Evolutionary conservation across 2,113 vertebrate genomes (phyloP).

Genomic region (Gorsachius goisagi): DNA sequence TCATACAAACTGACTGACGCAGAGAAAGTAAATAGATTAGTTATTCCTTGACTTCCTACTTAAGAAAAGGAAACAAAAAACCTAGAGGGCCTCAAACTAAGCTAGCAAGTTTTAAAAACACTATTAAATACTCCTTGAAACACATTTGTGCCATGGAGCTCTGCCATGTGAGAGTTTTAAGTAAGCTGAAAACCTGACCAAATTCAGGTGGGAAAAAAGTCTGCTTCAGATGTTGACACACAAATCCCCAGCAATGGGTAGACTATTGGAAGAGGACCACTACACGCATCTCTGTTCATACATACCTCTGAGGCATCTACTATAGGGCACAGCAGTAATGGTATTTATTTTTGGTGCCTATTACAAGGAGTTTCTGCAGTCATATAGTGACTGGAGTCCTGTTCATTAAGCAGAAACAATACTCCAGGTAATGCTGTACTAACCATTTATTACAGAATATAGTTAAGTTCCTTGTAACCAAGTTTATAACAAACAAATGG

Average conservation of each 20-base stretch:
- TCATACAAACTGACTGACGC: neutral
- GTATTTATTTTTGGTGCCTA: neutral
- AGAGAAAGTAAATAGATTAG: neutral
- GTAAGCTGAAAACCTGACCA: neutral
- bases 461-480: neutral
- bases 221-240: neutral
- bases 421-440: neutral
- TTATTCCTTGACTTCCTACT: neutral
- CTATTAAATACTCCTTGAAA: neutral
- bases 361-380: neutral
- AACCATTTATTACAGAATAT: neutral
- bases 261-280: neutral
- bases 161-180: neutral
- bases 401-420: neutral
- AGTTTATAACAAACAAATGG: neutral
- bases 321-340: accelerated
- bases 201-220: neutral
- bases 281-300: neutral
- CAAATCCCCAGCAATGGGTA: neutral
- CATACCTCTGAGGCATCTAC: neutral
- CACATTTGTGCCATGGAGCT: neutral
- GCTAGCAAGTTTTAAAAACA: neutral
- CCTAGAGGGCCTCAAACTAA: neutral
- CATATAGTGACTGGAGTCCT: neutral
- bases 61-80: neutral